Evolutionary conservation across 2,113 vertebrate species (phyloP).

Genomic region (Gobiocypris rarus): DNA sequence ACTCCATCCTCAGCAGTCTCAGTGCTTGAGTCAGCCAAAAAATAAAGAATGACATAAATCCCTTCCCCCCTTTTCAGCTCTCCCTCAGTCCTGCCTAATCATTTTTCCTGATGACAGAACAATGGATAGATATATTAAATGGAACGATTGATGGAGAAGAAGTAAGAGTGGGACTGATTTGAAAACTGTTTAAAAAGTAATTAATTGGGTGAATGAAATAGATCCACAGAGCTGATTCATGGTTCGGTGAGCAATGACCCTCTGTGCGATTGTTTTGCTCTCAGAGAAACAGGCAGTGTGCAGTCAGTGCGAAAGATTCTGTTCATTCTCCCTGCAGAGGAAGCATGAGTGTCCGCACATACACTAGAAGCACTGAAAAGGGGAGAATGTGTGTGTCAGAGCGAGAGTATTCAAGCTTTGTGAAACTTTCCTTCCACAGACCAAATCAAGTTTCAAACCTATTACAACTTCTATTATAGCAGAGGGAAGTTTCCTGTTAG

Average conservation of each 20-base stretch:
- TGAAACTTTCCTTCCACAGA: not conserved
- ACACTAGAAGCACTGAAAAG: not conserved
- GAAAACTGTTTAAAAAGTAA: slow-evolving; percentile 16
- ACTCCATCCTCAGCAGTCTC: slow-evolving; percentile 27
- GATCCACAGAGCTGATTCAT: slow-evolving; percentile 13
- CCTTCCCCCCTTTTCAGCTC: not conserved
- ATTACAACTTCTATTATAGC: not conserved
- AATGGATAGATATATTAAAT: slow-evolving; percentile 1
- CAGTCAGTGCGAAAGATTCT: slow-evolving; percentile 13
- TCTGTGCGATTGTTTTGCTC: slow-evolving; percentile 34
- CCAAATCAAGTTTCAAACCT: not conserved
- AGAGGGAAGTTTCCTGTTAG: not conserved
- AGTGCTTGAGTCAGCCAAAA: slow-evolving; percentile 37
- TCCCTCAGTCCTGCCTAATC: not conserved
- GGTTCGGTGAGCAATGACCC: slow-evolving; percentile 27
- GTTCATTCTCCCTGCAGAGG: slow-evolving; percentile 17
- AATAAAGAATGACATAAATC: slow-evolving; percentile 28
- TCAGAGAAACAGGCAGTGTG: not conserved
- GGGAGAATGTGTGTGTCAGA: not conserved
- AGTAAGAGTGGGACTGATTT: slow-evolving; percentile 25
- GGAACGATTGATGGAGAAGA: slow-evolving; percentile 7
- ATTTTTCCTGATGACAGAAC: not conserved
- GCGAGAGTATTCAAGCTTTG: not conserved
- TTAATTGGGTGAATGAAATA: slow-evolving; percentile 29
- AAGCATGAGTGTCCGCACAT: not conserved